These are phyloP conservation scores for Thaleichthys pacificus DNA, from an alignment of 2,797 vertebrate species.

Conservation along the genomic window DNA sequence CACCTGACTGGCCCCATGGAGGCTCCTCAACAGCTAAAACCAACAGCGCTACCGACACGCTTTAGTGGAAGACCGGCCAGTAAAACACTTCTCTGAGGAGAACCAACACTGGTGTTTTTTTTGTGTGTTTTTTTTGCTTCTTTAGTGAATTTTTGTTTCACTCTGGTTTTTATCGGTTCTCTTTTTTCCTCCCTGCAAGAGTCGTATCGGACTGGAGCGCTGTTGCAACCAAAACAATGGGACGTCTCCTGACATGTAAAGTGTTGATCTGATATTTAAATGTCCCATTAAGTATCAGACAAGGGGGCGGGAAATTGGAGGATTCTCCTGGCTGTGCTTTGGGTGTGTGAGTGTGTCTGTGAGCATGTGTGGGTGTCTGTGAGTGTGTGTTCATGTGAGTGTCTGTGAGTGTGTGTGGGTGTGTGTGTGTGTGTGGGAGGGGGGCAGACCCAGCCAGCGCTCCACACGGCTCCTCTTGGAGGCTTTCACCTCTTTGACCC, in stretches of 20 bases:
- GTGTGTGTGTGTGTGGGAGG: not conserved
- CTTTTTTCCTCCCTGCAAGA: no score
- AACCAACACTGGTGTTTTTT: constrained; percentile 31
- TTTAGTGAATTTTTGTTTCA: constrained; percentile 48
- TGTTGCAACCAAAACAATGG: no score
- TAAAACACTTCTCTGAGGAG: constrained; percentile 61
- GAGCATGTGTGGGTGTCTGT: no score
- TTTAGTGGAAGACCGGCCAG: constrained; percentile 62
- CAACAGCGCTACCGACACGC: constrained; percentile 72
- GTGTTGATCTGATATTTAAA: not conserved
- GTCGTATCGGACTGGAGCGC: no score
- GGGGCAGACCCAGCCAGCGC: not conserved
- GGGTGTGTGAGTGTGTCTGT: no score
- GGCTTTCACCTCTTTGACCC: not conserved
- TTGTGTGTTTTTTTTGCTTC: constrained; percentile 8
- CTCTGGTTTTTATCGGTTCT: constrained; percentile 3
- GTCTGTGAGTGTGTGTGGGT: no score
- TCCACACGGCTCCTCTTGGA: not conserved
- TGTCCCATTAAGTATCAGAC: not conserved
- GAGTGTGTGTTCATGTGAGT: no score
- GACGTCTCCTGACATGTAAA: no score
- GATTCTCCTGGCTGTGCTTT: not conserved
- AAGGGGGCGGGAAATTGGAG: not conserved
- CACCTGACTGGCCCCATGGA: constrained; percentile 64
- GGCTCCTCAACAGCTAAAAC: constrained; percentile 65